These are phyloP conservation scores for Pristis pectinata DNA, from an alignment of 2,797 vertebrate genomes.

Conservation along the genomic window DNA sequence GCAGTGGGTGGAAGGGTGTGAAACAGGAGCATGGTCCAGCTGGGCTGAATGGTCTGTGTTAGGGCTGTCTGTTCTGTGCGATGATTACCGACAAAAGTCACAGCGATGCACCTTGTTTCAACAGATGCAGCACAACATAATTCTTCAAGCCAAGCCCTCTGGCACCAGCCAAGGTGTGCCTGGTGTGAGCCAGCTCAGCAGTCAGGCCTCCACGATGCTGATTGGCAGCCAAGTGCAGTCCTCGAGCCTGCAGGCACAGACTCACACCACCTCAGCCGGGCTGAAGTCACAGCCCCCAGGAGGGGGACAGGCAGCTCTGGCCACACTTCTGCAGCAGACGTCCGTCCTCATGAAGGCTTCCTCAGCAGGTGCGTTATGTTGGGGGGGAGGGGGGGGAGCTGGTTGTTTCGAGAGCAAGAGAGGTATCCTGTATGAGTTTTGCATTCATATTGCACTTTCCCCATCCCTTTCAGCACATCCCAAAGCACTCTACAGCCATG, in stretches of 20 bases:
- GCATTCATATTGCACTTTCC: background rate
- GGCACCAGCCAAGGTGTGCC: constrained; percentile 45
- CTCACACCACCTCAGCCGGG: constrained; percentile 42
- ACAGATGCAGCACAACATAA: constrained; percentile 76
- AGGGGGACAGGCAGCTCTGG: constrained; percentile 48
- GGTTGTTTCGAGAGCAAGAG: constrained; percentile 40
- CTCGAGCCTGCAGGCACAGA: constrained; percentile 54
- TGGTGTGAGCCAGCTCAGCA: constrained; percentile 45
- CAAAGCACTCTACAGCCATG: background rate
- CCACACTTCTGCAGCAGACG: constrained; percentile 62
- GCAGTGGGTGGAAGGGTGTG: background rate
- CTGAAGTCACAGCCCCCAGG: constrained; percentile 44
- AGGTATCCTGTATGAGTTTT: background rate
- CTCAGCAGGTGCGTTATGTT: constrained; percentile 63
- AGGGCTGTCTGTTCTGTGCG: too few relatives aligned
- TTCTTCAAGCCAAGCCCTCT: constrained; percentile 71
- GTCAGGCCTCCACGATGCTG: constrained; percentile 55
- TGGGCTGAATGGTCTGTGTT: background rate
- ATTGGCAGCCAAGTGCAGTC: constrained; percentile 68
- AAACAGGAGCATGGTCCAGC: background rate
- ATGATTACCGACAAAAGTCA: too few relatives aligned
- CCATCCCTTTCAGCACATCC: background rate
- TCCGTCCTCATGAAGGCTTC: constrained; percentile 67
- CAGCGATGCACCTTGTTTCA: background rate
- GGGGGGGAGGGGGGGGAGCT: constrained; percentile 56